Evolutionary conservation across 37 sponge, comb jelly and placozoan species (phyloP), one percentile per base, ranked within the genome.

Genomic region (Chondrilla cf. caribensis): DNA sequence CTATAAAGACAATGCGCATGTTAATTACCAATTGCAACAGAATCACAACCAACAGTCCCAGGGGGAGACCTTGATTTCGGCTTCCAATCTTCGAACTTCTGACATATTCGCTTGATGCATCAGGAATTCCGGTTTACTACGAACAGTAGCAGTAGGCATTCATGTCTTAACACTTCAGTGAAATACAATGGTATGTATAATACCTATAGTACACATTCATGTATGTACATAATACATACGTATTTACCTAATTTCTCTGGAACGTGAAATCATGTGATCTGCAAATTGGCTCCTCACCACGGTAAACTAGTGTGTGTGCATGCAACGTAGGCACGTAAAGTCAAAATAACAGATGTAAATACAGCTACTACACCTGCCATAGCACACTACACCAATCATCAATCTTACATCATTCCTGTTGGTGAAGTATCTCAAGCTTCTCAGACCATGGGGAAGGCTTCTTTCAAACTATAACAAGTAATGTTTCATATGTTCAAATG

Each of bases 221-320:
- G n/a, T n/a, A n/a, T n/a, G n/a, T n/a, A n/a, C n/a, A n/a, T n/a
- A n/a, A n/a, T n/a, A n/a, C n/a, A n/a, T n/a, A n/a, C n/a, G n/a
- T n/a, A n/a, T n/a, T n/a, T n/a, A n/a, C 88, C 40, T 60, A 29
- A 88, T 29, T 67, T 83, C 79, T 35, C 19, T 36, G 11, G 73
- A 70, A 19, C 83, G 31, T 60, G 84, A 76, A 38, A 84, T 88
- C 22, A 70, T 58, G 9, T 72, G 67, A 51, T 70, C 66, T 17
- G 65, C 47, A 65, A 81, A 89, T 2, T 39, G 65, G 78, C 85
- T 85, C 68, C 78, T 43, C 44, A 58, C 75, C 35, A 84, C 78
- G 26, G 79, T 71, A 77, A 84, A 89, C 89, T 89, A 59, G 32
- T 21, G 8, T 38, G 8, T 41, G 79, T 22, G 42, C 31, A 4